Evolutionary conservation across 2,113 vertebrate genomes (phyloP).

Genomic region (Saguinus imperator): DNA sequence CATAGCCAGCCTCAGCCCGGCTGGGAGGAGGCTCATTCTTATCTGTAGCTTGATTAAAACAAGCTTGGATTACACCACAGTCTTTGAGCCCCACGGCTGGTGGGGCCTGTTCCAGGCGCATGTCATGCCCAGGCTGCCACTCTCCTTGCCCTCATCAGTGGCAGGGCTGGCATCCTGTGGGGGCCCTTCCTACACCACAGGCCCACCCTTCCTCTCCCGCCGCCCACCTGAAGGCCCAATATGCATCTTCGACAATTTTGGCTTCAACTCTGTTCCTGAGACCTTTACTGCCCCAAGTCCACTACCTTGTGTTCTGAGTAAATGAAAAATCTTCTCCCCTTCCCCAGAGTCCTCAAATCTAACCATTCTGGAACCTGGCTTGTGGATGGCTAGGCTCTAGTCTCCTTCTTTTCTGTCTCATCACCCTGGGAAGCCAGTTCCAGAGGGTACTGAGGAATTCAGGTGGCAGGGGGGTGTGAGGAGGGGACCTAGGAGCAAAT

Average conservation of each 20-base stretch:
- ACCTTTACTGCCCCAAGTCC: not conserved
- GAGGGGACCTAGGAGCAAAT: not conserved
- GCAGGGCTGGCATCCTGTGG: not conserved
- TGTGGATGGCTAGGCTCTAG: not conserved
- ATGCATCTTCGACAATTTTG: not conserved
- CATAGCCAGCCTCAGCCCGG: not conserved
- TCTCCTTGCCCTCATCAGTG: not conserved
- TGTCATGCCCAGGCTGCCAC: not conserved
- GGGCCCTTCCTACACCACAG: not conserved
- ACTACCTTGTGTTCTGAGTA: not conserved
- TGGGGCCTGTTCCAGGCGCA: not conserved
- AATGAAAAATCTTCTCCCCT: not conserved
- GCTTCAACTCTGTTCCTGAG: not conserved
- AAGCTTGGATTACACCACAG: not conserved
- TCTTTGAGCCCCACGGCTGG: not conserved
- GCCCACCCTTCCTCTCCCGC: not conserved
- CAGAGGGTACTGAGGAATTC: not conserved
- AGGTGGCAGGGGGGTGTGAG: fast-evolving
- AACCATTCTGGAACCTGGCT: not conserved
- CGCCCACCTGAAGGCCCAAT: not conserved
- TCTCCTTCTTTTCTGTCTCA: not conserved
- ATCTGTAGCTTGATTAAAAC: conserved; percentile 11
- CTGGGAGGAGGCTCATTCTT: not conserved
- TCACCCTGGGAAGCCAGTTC: not conserved
- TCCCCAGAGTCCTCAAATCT: not conserved